phyloP scores from a whole-genome alignment of 2,888 invertebrate species.

The Cantharis lateralis region DNA sequence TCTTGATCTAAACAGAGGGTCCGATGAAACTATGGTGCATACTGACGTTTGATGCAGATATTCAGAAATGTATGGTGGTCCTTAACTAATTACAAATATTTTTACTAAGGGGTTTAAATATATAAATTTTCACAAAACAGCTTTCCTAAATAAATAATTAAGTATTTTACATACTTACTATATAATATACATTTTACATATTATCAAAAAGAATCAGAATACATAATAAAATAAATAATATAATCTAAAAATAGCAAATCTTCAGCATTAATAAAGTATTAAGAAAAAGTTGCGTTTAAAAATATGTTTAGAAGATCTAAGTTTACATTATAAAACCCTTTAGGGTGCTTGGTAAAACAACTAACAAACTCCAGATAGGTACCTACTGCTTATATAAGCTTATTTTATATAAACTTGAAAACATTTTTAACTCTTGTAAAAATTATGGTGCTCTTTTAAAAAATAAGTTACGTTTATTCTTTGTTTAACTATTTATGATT shows the following conservation, averaged over 20 bases:
- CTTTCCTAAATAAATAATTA: not conserved
- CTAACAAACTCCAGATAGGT: conserved; percentile 5
- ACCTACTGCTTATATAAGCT: not conserved
- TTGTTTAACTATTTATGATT: not conserved
- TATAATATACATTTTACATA: no score
- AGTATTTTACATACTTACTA: not conserved
- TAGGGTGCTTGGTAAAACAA: conserved; percentile 22
- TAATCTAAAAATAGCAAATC: not conserved
- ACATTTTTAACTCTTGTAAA: not conserved
- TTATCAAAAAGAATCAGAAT: not conserved
- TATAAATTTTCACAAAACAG: not conserved
- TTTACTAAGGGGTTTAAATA: no score
- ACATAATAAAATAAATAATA: not conserved
- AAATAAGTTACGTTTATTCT: conserved; percentile 19
- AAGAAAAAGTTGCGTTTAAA: not conserved
- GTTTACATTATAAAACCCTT: conserved; percentile 11
- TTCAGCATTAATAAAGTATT: not conserved
- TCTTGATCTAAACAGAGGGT: no score
- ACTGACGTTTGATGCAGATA: no score
- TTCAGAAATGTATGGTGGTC: no score
- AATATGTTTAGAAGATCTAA: not conserved
- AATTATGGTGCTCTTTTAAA: not conserved
- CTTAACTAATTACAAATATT: no score
- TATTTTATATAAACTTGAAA: not conserved
- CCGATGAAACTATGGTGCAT: no score